Evolutionary conservation across 2,888 invertebrate genomes (phyloP).

Genomic region (Schizaphis graminum): DNA sequence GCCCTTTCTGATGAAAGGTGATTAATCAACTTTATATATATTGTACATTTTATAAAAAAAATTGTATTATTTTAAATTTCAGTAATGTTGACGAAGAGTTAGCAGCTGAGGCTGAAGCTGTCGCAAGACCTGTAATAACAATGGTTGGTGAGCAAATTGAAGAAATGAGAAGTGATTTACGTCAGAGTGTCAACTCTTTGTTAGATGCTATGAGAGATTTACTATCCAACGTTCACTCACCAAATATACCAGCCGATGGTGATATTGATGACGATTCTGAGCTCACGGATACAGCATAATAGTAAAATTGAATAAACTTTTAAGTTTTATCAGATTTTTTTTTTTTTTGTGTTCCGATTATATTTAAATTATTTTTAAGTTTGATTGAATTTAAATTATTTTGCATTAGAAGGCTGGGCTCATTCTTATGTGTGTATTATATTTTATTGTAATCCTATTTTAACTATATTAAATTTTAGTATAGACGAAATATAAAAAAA

Average conservation of each 20-base stretch:
- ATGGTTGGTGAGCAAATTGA: constrained; percentile 55
- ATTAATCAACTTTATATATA: not conserved
- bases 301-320: constrained; percentile 4
- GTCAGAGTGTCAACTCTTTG: constrained; percentile 78
- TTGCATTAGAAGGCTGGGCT: constrained; percentile 30
- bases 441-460: not conserved
- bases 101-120: constrained; percentile 71
- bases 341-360: constrained; percentile 27
- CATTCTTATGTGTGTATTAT: constrained; percentile 41
- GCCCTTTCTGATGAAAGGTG: constrained; percentile 57
- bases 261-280: constrained; percentile 68
- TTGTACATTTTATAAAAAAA: constrained; percentile 11
- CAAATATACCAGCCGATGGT: constrained; percentile 68
- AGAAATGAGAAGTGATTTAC: constrained; percentile 71
- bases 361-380: constrained; percentile 17
- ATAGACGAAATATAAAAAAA: constrained; percentile 25
- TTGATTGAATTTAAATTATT: constrained; percentile 24
- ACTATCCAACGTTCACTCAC: constrained; percentile 76
- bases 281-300: constrained; percentile 65
- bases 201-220: constrained; percentile 82
- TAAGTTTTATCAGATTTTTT: not conserved
- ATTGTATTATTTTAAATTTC: not conserved
- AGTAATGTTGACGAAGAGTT: constrained; percentile 69
- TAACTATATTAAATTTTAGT: not conserved
- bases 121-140: constrained; percentile 70